Evolutionary conservation across 2,113 vertebrate species (phyloP).

Genomic region (Bubalus kerabau): DNA sequence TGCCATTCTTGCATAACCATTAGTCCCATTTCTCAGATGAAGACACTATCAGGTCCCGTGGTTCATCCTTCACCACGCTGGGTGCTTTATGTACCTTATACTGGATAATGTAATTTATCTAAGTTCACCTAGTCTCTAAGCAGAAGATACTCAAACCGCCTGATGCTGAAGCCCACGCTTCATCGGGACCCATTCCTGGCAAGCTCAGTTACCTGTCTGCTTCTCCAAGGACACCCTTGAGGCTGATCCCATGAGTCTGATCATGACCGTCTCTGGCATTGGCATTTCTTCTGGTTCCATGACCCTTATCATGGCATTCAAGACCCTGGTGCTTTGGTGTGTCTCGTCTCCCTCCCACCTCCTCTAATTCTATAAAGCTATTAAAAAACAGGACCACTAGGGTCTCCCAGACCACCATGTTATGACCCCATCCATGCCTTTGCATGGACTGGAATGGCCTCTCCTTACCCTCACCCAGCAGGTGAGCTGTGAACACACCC

Average conservation of each 20-base stretch:
- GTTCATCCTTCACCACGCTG: rapidly evolving
- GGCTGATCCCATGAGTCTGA: background rate
- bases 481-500: too few relatives aligned
- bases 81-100: background rate
- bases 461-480: background rate
- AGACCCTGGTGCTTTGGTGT: background rate
- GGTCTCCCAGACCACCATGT: background rate
- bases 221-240: background rate
- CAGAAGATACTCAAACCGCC: background rate
- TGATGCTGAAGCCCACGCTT: rapidly evolving
- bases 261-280: rapidly evolving
- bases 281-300: background rate
- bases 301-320: background rate
- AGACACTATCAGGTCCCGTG: background rate
- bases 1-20: rapidly evolving
- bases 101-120: background rate
- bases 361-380: background rate
- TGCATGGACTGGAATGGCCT: rapidly evolving
- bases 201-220: background rate
- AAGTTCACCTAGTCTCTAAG: background rate
- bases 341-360: background rate
- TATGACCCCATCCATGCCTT: background rate
- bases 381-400: rapidly evolving
- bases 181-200: too few relatives aligned
- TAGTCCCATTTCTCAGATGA: background rate